Evolutionary conservation across 2,888 invertebrate genomes (phyloP).

Genomic region (Drosophila algonquin): DNA sequence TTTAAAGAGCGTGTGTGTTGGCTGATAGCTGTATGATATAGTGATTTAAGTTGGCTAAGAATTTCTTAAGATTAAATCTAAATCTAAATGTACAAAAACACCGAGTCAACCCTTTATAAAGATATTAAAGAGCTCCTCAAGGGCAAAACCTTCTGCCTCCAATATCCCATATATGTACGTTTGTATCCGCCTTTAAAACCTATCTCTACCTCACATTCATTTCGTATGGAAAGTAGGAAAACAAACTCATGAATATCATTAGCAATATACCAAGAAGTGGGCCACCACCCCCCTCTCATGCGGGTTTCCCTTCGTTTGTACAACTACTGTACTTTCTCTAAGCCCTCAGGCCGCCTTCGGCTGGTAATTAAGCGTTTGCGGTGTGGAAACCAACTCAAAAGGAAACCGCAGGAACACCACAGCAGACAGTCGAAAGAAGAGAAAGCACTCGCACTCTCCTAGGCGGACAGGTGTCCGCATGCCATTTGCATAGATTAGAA

Average conservation of each 20-base stretch:
- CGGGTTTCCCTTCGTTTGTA: slow-evolving; percentile 11
- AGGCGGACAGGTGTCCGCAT: slow-evolving; percentile 68
- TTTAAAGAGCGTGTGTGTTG: too few relatives aligned
- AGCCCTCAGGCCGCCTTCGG: slow-evolving; percentile 40
- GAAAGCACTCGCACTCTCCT: neutral
- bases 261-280: slow-evolving; percentile 4
- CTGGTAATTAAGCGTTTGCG: slow-evolving; percentile 49
- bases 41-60: neutral
- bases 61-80: neutral
- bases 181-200: neutral
- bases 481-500: slow-evolving; percentile 72
- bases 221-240: slow-evolving; percentile 37
- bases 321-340: slow-evolving; percentile 7
- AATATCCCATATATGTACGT: slow-evolving; percentile 5
- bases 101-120: too few relatives aligned
- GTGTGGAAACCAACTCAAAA: slow-evolving; percentile 32
- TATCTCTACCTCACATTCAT: slow-evolving; percentile 7
- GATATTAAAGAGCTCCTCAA: neutral
- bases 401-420: slow-evolving; percentile 27
- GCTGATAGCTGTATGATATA: neutral
- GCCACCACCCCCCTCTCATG: slow-evolving; percentile 9
- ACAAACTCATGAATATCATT: slow-evolving; percentile 50
- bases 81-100: too few relatives aligned
- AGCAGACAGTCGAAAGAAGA: slow-evolving; percentile 20
- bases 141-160: neutral